These are phyloP conservation scores for Tetanocera ferruginea DNA, from an alignment of 2,888 invertebrate species.

Conservation along the genomic window DNA sequence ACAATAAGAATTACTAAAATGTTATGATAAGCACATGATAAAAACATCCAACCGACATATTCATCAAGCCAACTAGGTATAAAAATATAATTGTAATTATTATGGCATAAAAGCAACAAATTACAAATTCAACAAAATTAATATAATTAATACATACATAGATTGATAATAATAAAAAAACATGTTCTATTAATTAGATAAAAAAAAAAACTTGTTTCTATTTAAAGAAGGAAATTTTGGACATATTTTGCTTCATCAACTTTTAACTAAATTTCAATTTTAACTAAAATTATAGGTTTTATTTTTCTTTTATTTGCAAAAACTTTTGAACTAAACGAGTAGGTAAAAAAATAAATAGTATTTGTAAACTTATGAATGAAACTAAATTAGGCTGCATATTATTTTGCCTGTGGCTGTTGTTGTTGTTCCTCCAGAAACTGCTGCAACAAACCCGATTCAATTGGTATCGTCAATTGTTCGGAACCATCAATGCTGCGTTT, in stretches of 20 bases:
- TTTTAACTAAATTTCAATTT: not conserved
- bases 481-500: slow-evolving; percentile 85
- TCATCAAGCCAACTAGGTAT: slow-evolving; percentile 35
- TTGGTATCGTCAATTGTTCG: slow-evolving; percentile 85
- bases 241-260: not conserved
- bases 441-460: slow-evolving; percentile 79
- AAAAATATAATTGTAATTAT: slow-evolving; percentile 40
- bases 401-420: slow-evolving; percentile 11
- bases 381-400: not conserved
- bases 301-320: too few species aligned
- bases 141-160: slow-evolving; percentile 27
- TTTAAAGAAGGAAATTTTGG: not conserved
- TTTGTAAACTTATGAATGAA: not conserved
- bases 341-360: not conserved
- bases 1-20: not conserved
- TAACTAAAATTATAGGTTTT: not conserved
- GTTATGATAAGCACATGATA: not conserved
- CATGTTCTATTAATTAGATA: slow-evolving; percentile 32
- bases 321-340: too few species aligned
- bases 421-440: slow-evolving; percentile 78
- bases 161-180: slow-evolving; percentile 32
- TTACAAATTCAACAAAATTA: slow-evolving; percentile 22
- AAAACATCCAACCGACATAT: slow-evolving; percentile 6
- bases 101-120: slow-evolving; percentile 12
- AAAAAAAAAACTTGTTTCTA: not conserved